Evolutionary conservation across 2,113 vertebrate species (phyloP).

Genomic region (Aramus guarauna): DNA sequence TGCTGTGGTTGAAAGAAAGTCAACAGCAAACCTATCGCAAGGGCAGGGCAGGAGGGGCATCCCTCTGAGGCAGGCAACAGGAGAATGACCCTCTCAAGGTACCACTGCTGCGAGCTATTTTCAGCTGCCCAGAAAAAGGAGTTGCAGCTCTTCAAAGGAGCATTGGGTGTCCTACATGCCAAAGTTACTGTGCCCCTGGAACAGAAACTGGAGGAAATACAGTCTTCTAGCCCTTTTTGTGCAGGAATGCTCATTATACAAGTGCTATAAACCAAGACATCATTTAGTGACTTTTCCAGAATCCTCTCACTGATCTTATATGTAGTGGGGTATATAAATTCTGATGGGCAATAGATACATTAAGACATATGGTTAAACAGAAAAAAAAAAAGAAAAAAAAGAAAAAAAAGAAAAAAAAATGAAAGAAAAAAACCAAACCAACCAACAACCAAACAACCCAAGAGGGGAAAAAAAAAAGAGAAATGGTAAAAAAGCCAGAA

Average conservation of each 20-base stretch:
- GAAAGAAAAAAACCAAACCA: too few species aligned
- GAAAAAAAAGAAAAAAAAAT: too few species aligned
- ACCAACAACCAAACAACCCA: too few species aligned
- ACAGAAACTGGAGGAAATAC: background rate
- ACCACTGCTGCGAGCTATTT: background rate
- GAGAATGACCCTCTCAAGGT: background rate
- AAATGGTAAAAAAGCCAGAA: background rate
- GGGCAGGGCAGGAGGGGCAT: background rate
- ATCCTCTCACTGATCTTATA: background rate
- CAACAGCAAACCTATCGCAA: background rate
- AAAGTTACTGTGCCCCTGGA: background rate
- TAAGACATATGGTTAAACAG: background rate
- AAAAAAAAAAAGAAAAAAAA: background rate
- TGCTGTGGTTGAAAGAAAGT: background rate
- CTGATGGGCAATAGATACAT: background rate
- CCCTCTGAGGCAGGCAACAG: background rate
- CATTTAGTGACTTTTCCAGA: background rate
- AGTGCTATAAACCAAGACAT: background rate
- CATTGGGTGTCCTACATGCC: accelerated
- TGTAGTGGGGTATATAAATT: background rate
- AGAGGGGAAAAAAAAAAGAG: background rate
- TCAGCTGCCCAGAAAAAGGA: background rate
- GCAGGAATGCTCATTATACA: background rate
- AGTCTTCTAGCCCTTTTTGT: background rate
- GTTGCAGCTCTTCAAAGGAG: background rate